Base-by-base conservation (phyloP, 2,888 invertebrate genomes). In the Hoplodrina ambigua region DNA sequence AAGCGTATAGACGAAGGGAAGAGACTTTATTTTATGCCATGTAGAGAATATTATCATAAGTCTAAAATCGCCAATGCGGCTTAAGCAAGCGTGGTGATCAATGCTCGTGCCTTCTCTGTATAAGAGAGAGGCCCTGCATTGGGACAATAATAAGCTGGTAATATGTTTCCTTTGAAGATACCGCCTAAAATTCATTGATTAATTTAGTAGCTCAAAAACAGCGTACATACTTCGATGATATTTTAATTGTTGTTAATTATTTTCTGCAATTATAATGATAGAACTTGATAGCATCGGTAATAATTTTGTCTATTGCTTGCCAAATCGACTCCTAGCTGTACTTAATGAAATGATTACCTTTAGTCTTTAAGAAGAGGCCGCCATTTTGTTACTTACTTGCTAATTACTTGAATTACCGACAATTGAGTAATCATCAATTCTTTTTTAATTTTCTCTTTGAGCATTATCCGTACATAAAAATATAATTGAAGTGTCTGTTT, bases 311-410 rank as follows among this genome's bases (percentile, higher is more conserved):
- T 52, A 55, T 63, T 57, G 33, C 69, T 77, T 73, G 67, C 74
- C 54, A 83, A 83, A 83, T 81, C 65, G 57, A 6, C 13, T 46
- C 68, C 57, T 77, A 65, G 63, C 55, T 80, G 69, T 74, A 73
- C 69, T 53, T 74, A 83, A 83, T 81, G n/a, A 50, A 63, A 58
- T 77, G 80, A 81, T 81, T 73, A 83, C 55, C 3, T 20, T 37
- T 46, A 25, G 41, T 57, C 59, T 56, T 52, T 56, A 53, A 67
- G 60, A 69, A 76, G 71, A 71, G 25, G 13, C 82, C 63, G 68
- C 57, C 54, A 56, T 53, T 52, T 13, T 4, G 25, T 44, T 52
- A 52, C 44, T 46, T 30, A 33, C 41, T 53, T 58, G 59, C 55
- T 17, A 69, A 72, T 72, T 44, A 54, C 49, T 15, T 25, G 44